Evolutionary conservation across 2,113 vertebrate genomes (phyloP).

Genomic region (Delphinapterus leucas): DNA sequence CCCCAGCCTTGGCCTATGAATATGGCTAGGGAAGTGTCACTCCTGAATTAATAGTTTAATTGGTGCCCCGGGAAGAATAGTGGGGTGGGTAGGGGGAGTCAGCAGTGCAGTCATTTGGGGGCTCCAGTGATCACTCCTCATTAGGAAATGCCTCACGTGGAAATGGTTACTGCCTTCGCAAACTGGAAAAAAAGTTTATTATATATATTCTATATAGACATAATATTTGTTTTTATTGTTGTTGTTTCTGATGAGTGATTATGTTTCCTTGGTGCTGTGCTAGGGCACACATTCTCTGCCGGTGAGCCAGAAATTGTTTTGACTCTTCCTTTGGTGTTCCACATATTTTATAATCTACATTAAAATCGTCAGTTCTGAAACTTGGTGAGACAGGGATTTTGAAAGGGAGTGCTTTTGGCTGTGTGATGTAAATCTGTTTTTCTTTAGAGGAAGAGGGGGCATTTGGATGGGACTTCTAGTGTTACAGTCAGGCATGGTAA

Average conservation of each 20-base stretch:
- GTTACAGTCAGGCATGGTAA: slow-evolving; percentile 7
- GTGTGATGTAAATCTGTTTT: slow-evolving; percentile 52
- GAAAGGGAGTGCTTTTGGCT: slow-evolving; percentile 47
- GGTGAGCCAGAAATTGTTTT: not conserved
- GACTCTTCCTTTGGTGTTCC: not conserved
- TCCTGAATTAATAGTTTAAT: not conserved
- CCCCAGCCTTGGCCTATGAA: not conserved
- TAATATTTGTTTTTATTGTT: not conserved
- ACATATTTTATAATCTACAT: slow-evolving; percentile 42
- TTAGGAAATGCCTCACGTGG: not conserved
- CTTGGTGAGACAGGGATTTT: not conserved
- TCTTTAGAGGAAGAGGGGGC: slow-evolving; percentile 51
- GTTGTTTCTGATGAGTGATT: not conserved
- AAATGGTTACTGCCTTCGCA: not conserved
- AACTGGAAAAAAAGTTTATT: not conserved
- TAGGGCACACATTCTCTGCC: not conserved
- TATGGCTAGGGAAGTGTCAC: not conserved
- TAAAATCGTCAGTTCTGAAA: slow-evolving; percentile 48
- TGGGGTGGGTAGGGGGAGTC: not conserved
- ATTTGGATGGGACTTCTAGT: slow-evolving; percentile 35
- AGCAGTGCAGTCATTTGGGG: not conserved
- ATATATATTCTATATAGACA: not conserved
- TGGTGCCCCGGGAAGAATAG: not conserved
- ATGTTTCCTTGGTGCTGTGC: not conserved
- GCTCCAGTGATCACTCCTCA: not conserved